phyloP scores from a whole-genome alignment of 1,140 invertebrate species.

The Maconellicoccus hirsutus region DNA sequence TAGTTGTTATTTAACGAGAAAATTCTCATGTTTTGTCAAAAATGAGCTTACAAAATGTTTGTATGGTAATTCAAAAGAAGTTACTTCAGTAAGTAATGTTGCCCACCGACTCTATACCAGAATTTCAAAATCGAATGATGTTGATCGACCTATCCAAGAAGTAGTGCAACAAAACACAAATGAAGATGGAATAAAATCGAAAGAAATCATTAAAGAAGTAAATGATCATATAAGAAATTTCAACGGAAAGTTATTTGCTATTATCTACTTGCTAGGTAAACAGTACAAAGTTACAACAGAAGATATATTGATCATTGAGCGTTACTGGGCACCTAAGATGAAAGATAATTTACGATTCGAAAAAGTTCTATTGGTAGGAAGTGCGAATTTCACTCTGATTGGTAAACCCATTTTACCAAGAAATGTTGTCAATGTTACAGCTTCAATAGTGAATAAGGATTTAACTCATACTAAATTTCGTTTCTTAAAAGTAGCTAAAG shows the following conservation, averaged over 20 bases:
- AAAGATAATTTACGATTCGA: slow-evolving; percentile 75
- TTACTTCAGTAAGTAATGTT: no score
- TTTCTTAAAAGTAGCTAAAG: slow-evolving; percentile 29
- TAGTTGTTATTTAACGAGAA: no score
- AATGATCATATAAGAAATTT: slow-evolving; percentile 30
- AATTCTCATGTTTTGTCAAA: no score
- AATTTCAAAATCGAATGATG: background rate
- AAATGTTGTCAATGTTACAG: slow-evolving; percentile 61
- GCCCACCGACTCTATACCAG: no score
- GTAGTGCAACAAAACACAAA: background rate
- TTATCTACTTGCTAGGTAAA: slow-evolving; percentile 68
- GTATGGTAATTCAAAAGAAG: no score
- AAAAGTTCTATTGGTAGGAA: slow-evolving; percentile 70
- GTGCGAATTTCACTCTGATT: slow-evolving; percentile 73
- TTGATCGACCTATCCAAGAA: background rate
- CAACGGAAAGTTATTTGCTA: slow-evolving; percentile 69
- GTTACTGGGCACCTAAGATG: slow-evolving; percentile 67
- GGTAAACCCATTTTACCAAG: slow-evolving; percentile 67
- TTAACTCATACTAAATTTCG: slow-evolving; percentile 64
- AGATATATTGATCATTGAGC: slow-evolving; percentile 72
- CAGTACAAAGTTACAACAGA: slow-evolving; percentile 79
- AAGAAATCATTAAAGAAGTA: slow-evolving; percentile 41
- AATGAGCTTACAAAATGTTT: no score
- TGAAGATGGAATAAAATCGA: slow-evolving; percentile 30
- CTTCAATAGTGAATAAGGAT: slow-evolving; percentile 81